Evolutionary conservation across 2,797 vertebrate genomes (phyloP), one percentile per base, ranked within the genome.

Genomic region (Pteropus rufus): DNA sequence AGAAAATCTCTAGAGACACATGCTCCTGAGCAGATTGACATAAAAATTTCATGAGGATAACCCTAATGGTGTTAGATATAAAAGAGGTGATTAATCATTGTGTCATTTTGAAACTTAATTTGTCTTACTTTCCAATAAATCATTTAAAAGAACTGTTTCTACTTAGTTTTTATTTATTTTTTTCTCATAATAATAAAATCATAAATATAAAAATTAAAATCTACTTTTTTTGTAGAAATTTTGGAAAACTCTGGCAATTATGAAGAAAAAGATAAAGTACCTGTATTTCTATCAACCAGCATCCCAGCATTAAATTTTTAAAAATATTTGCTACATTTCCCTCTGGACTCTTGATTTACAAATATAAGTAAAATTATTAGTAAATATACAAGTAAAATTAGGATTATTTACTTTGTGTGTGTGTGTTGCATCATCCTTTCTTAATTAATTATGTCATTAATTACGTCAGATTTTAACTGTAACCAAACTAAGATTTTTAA

Each of bases 11-110:
- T 56, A 76, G 34, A 52, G 46, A 93, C 49, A 62, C 49, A 75
- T 70, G 24, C 9, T 92, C 49, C 26, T 77, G 49, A 93, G 46
- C 19, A 97, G 31, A 91, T 10, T 89, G 58, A 49, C 75, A 93
- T 92, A 89, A 93, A 93, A 93, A 62, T 92, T 93, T 80, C 77
- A 94, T 81, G n/a, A 95, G 21, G 39, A 70, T 89, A 93, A 91
- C 91, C 31, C 1, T 90, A 80, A 94, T 29, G 46, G 18, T 86
- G 16, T 83, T 70, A 95, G n/a, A 65, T 58, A 82, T 77, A 84
- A 93, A 93, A 77, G 1, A 75, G 34, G 89, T 54, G 41, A 81
- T 90, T 86, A 92, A 95, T 92, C 26, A 73, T 36, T 34, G 5
- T 65, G 41, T 56, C 41, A 44, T 81, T 91, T 67, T 81, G 18